phyloP scores from a whole-genome alignment of 2,113 vertebrate species.

The Aphyosemion australe region DNA sequence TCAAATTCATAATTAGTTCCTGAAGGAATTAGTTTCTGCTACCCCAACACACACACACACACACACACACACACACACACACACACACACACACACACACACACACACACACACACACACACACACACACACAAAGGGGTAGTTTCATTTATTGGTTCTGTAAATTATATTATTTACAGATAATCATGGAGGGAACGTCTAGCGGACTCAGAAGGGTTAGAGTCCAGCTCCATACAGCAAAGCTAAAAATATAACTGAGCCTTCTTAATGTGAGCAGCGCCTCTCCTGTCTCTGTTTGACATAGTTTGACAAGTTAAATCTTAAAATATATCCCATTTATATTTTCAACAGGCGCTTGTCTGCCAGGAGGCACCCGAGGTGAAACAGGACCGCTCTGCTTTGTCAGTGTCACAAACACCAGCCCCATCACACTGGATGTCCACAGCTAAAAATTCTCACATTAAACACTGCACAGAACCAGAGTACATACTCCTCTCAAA shows the following conservation, averaged over 20 bases:
- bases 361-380: not conserved
- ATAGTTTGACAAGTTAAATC: not conserved
- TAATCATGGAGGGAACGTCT: too few relatives aligned
- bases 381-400: not conserved
- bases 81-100: too few relatives aligned
- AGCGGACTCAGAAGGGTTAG: not conserved
- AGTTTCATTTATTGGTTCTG: too few relatives aligned
- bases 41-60: too few relatives aligned
- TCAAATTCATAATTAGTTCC: too few relatives aligned
- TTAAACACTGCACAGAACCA: too few relatives aligned
- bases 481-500: too few relatives aligned
- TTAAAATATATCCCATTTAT: conserved; percentile 10
- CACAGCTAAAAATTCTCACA: too few relatives aligned
- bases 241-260: not conserved
- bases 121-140: too few relatives aligned
- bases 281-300: not conserved
- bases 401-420: not conserved
- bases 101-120: too few relatives aligned
- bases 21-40: too few relatives aligned
- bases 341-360: not conserved
- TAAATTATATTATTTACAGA: not conserved
- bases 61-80: too few relatives aligned
- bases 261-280: not conserved
- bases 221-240: not conserved
- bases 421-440: not conserved